phyloP scores from a whole-genome alignment of 1,140 invertebrate species.

The Coptotermes formosanus region DNA sequence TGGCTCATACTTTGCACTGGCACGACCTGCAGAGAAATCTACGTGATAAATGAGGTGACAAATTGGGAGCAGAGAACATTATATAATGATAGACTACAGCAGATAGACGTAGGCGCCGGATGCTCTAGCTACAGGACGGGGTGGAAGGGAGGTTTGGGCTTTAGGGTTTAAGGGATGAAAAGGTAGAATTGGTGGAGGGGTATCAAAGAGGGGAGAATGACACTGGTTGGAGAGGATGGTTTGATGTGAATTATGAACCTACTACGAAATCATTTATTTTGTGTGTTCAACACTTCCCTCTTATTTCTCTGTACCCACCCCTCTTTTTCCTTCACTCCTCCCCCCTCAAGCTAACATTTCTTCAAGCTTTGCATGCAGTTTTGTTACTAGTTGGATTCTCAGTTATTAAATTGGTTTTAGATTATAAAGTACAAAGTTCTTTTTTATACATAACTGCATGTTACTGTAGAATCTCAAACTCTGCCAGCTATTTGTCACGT shows the following conservation, averaged over 20 bases:
- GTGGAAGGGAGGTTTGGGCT: neutral
- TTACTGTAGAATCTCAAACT: neutral
- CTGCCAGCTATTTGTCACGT: neutral
- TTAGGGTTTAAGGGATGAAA: neutral
- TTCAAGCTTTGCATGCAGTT: neutral
- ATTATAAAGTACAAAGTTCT: neutral
- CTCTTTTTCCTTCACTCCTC: neutral
- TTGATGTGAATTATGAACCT: conserved; percentile 17
- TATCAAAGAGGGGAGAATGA: neutral
- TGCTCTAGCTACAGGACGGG: neutral
- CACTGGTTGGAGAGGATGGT: conserved; percentile 9
- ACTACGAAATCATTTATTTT: neutral
- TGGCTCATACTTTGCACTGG: neutral
- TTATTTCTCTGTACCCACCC: neutral
- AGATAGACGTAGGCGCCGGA: neutral
- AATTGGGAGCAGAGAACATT: conserved; percentile 7
- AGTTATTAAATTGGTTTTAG: conserved; percentile 14
- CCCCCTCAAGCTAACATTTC: neutral
- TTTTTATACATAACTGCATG: neutral
- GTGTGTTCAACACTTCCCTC: neutral
- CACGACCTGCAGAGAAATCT: neutral
- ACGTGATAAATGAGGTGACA: conserved; percentile 15
- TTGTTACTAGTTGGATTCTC: conserved; percentile 4
- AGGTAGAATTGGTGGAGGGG: neutral
- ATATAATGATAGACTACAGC: conserved; percentile 8